Evolutionary conservation across 2,113 vertebrate genomes (phyloP).

Genomic region (Pseudonaja textilis): DNA sequence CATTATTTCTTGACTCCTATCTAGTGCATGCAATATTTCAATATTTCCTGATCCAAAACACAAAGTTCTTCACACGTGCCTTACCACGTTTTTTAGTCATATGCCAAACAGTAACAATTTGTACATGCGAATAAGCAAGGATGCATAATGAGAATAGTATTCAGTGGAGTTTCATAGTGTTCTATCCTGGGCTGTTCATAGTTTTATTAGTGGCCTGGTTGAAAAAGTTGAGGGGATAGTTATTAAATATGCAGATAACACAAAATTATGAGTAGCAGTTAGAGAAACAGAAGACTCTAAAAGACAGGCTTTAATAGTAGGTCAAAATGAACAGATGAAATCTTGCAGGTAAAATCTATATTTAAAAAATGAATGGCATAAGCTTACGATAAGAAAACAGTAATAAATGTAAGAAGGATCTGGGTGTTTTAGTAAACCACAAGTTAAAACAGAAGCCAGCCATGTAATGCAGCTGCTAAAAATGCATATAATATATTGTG

Average conservation of each 20-base stretch:
- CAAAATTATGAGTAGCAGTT: neutral
- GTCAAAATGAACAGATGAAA: neutral
- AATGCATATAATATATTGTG: neutral
- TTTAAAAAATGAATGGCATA: neutral
- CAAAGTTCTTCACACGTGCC: neutral
- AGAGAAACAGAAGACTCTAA: neutral
- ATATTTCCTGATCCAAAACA: neutral
- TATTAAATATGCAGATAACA: neutral
- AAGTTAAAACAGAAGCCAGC: neutral
- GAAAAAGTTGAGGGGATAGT: neutral
- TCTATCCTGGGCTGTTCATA: neutral
- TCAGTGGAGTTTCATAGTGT: neutral
- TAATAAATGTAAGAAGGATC: neutral
- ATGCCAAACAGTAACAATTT: neutral
- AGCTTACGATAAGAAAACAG: neutral
- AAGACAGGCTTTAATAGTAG: neutral
- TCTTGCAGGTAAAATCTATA: neutral
- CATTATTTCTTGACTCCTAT: neutral
- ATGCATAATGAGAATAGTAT: neutral
- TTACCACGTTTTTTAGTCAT: neutral
- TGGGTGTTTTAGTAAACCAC: neutral
- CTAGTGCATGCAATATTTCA: neutral
- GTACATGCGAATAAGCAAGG: neutral
- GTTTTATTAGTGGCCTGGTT: neutral
- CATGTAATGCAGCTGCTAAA: neutral